Conservation (phyloP, 2,797 vertebrate genomes). For the Dermochelys coriacea region DNA sequence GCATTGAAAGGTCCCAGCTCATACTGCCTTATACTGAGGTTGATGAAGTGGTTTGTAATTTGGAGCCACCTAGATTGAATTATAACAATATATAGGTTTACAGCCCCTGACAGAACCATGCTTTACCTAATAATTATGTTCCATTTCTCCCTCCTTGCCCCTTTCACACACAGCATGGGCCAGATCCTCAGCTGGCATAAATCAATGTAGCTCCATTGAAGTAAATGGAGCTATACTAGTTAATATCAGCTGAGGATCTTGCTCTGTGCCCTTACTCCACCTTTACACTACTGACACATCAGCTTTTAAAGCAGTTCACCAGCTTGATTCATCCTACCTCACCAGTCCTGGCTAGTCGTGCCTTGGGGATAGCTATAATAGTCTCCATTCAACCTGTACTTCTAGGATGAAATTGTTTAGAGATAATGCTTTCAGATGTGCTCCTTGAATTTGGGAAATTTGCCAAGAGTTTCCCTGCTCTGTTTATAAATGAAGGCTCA, state of each 20-base stretch:
- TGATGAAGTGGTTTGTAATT: conserved; percentile 73
- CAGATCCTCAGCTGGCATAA: conserved; percentile 37
- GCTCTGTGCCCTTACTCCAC: conserved; percentile 37
- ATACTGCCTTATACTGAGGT: conserved; percentile 73
- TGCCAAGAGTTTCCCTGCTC: conserved; percentile 66
- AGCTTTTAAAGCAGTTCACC: conserved; percentile 41
- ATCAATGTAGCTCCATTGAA: neutral
- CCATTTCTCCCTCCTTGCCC: conserved; percentile 22
- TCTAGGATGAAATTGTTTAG: conserved; percentile 61
- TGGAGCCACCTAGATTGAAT: conserved; percentile 74
- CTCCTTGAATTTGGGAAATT: conserved; percentile 70
- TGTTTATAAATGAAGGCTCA: conserved; percentile 70
- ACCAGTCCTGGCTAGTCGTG: conserved; percentile 51
- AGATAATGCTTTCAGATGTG: conserved; percentile 66
- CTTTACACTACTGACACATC: neutral
- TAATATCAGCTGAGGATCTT: conserved; percentile 42
- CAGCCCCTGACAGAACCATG: conserved; percentile 69
- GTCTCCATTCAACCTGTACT: conserved; percentile 61
- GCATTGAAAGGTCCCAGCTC: conserved; percentile 48
- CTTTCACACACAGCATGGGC: neutral
- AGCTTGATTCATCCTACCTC: conserved; percentile 30
- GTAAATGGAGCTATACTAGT: neutral
- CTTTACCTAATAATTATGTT: conserved; percentile 66
- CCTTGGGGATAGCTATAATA: conserved; percentile 55
- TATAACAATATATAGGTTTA: conserved; percentile 75